Evolutionary conservation across 2,888 invertebrate genomes (phyloP).

Genomic region (Bellardia pandia): DNA sequence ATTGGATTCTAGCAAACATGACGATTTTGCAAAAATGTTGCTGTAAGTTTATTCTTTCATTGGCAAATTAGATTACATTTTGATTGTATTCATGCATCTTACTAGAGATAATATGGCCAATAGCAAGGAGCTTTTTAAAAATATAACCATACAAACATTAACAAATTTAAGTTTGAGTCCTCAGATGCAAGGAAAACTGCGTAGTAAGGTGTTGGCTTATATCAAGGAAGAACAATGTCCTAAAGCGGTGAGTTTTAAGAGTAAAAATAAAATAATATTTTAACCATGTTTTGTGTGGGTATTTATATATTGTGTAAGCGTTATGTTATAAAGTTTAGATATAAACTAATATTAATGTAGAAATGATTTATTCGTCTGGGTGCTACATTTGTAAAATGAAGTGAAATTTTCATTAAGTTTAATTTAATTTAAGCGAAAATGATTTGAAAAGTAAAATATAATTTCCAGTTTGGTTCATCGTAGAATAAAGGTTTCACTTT

Average conservation of each 20-base stretch:
- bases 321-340: no score
- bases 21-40: conserved; percentile 84
- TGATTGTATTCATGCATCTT: background rate
- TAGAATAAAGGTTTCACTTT: no score
- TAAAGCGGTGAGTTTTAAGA: conserved; percentile 74
- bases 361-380: no score
- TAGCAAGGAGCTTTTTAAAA: conserved; percentile 80
- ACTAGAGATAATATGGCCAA: conserved; percentile 79
- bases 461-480: no score
- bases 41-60: conserved; percentile 75
- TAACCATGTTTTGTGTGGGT: no score
- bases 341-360: no score
- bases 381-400: no score
- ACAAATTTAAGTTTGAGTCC: conserved; percentile 80
- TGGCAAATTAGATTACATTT: background rate
- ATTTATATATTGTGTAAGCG: no score
- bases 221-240: conserved; percentile 80
- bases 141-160: conserved; percentile 79
- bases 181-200: conserved; percentile 78
- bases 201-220: conserved; percentile 78
- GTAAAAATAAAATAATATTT: no score
- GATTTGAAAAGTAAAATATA: no score
- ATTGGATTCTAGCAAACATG: conserved; percentile 89
- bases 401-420: no score
- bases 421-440: no score